Evolutionary conservation across 1,140 invertebrate species (phyloP), one percentile per base, ranked within the genome.

Genomic region (Scylla paramamosain): DNA sequence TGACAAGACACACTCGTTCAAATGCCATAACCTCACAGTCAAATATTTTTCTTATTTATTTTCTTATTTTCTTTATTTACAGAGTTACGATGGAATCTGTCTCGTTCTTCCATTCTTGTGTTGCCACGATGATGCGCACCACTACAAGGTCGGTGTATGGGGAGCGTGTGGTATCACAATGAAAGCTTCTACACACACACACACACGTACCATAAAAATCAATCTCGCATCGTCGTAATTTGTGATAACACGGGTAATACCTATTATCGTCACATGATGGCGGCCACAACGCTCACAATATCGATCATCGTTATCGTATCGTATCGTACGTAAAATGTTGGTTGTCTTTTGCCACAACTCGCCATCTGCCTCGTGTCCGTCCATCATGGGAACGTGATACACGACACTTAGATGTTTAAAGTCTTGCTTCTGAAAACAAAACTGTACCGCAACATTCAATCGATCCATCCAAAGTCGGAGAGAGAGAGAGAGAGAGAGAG

Each of bases 301-400:
- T 77, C 67, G n/a, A 77, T 77, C 67, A 77, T 77, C 67, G 67
- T 77, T n/a, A n/a, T 77, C 67, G 67, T 77, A n/a, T n/a, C n/a
- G 10, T 12, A 59, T 59, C 52, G 52, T 77, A 25, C 20, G 67
- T 20, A 12, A 77, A 20, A n/a, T 77, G 67, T n/a, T 25, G 20
- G 25, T 77, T 77, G 20, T n/a, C 20, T n/a, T n/a, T n/a, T 77
- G 67, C 67, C 67, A 77, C 67, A 25, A 77, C 67, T 77, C 67
- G 25, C 67, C 67, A 77, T n/a, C 67, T 77, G 16, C 12, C 6
- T 77, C 67, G 67, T 59, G 52, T 59, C 52, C 10, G 12, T 59
- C 67, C 67, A 77, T 77, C 20, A 77, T 77, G 25, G 20, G 67
- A 77, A n/a, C 52, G 52, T 59, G 67, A 77, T n/a, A 77, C 67